Conservation (phyloP, 2,797 vertebrate genomes). For the Pseudochirops corinnae region DNA sequence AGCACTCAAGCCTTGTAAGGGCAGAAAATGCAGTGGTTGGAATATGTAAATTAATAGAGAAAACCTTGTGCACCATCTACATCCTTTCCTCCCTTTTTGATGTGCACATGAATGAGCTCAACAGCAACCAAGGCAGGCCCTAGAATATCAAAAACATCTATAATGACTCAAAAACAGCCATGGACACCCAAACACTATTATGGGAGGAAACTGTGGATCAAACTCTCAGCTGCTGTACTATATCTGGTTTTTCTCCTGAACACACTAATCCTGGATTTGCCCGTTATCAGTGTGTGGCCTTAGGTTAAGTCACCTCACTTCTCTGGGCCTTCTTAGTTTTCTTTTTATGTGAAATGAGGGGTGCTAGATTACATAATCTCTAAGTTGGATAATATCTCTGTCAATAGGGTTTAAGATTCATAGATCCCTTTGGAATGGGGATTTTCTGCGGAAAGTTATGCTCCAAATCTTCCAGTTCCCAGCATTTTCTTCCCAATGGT, state of each 20-base stretch:
- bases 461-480: background rate
- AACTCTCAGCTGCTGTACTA: background rate
- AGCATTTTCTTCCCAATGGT: background rate
- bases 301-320: background rate
- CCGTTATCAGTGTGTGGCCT: background rate
- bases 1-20: background rate
- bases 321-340: background rate
- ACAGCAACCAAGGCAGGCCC: background rate
- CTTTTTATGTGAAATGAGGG: background rate
- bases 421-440: slow-evolving; percentile 25
- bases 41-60: background rate
- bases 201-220: background rate
- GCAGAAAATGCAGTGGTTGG: background rate
- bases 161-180: background rate
- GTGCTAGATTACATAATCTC: background rate
- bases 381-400: background rate
- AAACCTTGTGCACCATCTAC: background rate
- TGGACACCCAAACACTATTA: background rate
- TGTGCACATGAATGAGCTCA: background rate
- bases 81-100: background rate
- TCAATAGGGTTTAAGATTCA: background rate
- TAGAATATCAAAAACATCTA: background rate
- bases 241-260: background rate
- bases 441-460: slow-evolving; percentile 9
- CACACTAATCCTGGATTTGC: background rate